Evolutionary conservation across 2,888 invertebrate genomes (phyloP).

Genomic region (Drosophila parthenogenetica): DNA sequence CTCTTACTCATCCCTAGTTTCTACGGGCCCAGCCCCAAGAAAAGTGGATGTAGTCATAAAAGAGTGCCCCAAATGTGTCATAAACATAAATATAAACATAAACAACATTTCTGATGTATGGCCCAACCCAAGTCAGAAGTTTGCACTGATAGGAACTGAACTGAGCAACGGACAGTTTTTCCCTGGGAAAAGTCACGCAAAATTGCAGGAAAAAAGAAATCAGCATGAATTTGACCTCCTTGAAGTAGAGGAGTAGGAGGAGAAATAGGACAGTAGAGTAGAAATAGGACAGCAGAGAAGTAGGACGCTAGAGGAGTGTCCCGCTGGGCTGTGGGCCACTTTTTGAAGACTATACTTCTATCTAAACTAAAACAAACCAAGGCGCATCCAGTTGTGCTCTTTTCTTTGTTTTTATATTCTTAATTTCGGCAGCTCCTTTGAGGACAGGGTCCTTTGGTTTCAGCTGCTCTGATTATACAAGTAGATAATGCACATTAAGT

Average conservation of each 20-base stretch:
- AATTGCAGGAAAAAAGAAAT: slow-evolving; percentile 48
- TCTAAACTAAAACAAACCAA: slow-evolving; percentile 13
- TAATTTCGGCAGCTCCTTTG: slow-evolving; percentile 17
- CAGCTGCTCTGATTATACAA: slow-evolving; percentile 18
- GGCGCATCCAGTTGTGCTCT: slow-evolving; percentile 12
- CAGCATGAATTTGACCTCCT: slow-evolving; percentile 51
- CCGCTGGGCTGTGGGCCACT: slow-evolving; percentile 39
- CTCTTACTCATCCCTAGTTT: slow-evolving; percentile 17
- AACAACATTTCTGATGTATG: slow-evolving; percentile 44
- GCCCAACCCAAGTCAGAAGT: slow-evolving; percentile 9
- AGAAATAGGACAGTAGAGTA: no score
- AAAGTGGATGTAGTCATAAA: slow-evolving; percentile 20
- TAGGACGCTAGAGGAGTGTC: slow-evolving; percentile 14
- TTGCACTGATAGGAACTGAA: slow-evolving; percentile 23
- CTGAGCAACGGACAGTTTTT: slow-evolving; percentile 3
- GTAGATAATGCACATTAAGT: slow-evolving; percentile 25
- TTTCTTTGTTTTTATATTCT: not conserved
- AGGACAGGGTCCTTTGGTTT: not conserved
- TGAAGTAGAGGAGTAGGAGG: slow-evolving; percentile 10
- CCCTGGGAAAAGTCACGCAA: slow-evolving; percentile 50
- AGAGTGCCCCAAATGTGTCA: slow-evolving; percentile 70
- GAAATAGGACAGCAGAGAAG: no score
- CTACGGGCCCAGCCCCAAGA: slow-evolving; percentile 8
- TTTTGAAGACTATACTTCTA: slow-evolving; percentile 4
- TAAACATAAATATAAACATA: slow-evolving; percentile 58